phyloP scores from a whole-genome alignment of 2,888 invertebrate genomes.

The Cryptops parisi region DNA sequence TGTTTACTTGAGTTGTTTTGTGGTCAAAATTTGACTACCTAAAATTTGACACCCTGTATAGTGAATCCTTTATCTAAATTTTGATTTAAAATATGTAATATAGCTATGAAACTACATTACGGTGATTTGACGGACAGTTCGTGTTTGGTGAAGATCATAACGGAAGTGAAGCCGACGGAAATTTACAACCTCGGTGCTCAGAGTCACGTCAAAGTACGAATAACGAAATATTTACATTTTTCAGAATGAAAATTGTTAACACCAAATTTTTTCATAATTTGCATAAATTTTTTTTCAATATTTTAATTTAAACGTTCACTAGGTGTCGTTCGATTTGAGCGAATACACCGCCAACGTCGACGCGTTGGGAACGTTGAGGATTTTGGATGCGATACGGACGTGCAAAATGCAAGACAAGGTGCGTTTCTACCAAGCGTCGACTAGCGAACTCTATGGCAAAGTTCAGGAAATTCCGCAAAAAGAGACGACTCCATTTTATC shows the following conservation, averaged over 20 bases:
- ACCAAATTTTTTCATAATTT: no score
- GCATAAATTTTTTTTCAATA: no score
- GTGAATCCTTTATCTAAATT: no score
- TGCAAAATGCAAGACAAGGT: constrained; percentile 66
- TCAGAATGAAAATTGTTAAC: no score
- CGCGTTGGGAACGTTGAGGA: constrained; percentile 78
- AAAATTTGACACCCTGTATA: no score
- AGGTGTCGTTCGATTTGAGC: constrained; percentile 90
- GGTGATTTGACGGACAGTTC: constrained; percentile 98
- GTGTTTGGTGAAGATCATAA: constrained; percentile 75
- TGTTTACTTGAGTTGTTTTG: no score
- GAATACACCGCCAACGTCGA: constrained; percentile 99
- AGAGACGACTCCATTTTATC: constrained; percentile 91
- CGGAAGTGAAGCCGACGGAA: constrained; percentile 65
- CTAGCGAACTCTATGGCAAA: constrained; percentile 88
- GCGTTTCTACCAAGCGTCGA: constrained; percentile 89
- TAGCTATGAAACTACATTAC: constrained; percentile 80
- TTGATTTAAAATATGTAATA: neutral
- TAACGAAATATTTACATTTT: no score
- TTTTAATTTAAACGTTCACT: no score
- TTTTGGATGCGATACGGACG: constrained; percentile 81
- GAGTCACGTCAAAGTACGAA: constrained; percentile 85
- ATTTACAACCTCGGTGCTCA: constrained; percentile 98
- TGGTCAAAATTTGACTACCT: no score
- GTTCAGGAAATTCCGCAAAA: constrained; percentile 83